Percentiles rank a stretch among this genome's conserved stretches.
Evolutionary conservation across 1,140 invertebrate genomes (phyloP).

Genomic region (Sitophilus oryzae): DNA sequence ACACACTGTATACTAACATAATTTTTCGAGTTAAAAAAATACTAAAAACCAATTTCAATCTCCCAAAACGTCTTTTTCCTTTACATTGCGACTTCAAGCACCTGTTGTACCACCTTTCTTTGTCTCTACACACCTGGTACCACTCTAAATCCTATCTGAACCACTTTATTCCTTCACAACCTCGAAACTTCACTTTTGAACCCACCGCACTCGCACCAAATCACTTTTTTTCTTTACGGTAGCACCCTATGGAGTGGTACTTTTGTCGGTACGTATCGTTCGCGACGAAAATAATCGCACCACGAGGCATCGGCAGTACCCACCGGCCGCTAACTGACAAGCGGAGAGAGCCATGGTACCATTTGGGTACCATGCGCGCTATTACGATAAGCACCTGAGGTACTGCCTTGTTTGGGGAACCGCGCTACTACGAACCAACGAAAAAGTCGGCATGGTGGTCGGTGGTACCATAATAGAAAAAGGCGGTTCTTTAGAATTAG

Average conservation of each 20-base stretch:
- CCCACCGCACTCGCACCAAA: not conserved
- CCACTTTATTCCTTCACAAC: not conserved
- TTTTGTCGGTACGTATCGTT: not conserved
- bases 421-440: no score
- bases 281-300: not conserved
- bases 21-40: no score
- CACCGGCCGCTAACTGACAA: slow-evolving; percentile 17
- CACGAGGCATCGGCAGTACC: not conserved
- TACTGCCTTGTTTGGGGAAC: no score
- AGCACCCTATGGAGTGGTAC: no score
- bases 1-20: no score
- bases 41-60: no score
- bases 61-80: no score
- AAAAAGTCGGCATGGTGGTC: no score
- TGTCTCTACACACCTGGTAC: not conserved
- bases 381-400: slow-evolving; percentile 19
- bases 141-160: not conserved
- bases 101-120: not conserved
- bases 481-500: no score
- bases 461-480: no score
- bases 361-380: slow-evolving; percentile 9
- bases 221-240: no score
- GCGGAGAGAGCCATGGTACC: slow-evolving; percentile 17
- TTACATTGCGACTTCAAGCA: no score
- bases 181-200: not conserved